Evolutionary conservation across 2,888 invertebrate genomes (phyloP), one percentile per base, ranked within the genome.

Genomic region (Auanema freiburgensis): DNA sequence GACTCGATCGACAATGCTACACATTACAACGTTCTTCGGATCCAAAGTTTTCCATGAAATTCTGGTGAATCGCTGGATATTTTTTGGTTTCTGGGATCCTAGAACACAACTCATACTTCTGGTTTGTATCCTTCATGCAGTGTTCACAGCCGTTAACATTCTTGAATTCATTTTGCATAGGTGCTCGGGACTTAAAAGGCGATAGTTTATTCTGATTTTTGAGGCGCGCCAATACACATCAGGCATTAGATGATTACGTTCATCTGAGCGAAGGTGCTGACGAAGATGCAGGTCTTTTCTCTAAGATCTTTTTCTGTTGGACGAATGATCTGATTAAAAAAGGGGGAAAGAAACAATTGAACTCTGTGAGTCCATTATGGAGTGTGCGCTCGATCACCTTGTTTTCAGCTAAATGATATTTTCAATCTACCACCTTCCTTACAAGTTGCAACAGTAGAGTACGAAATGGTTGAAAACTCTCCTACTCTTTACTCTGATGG

Each of bases 351-450:
- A 90, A 90, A 6, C 88, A 89, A 79, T 84, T 94, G 43, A 88
- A 88, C 72, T 88, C 89, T 77, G 76, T 71, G 33, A 18, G 61
- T 54, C 4, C 6, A n/a, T n/a, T n/a, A n/a, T n/a, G 43, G 3
- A 1, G 21, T 54, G 14, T 43, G 10, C 8, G 56, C 18, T 40
- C 33, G n/a, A 25, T 53, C 25, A 33, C 11, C 21, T 16, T 14
- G 43, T 16, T n/a, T 64, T 61, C 44, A 78, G 76, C 86, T 90
- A 0, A 92, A 92, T 79, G 92, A 92, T 84, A 85, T 93, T 0
- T 92, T 90, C 85, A 92, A 92, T 83, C 85, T 93, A 59, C 93
- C 91, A 0, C 87, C 88, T 24, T 85, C 87, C 53, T 86, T 91
- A 67, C 87, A 88, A 63, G 89, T 90, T 71, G 86, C 87, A 2